Percentiles rank a stretch among this genome's conserved stretches.
Conservation (phyloP, 2,888 invertebrate genomes). For the Yponomeuta sedellus region DNA sequence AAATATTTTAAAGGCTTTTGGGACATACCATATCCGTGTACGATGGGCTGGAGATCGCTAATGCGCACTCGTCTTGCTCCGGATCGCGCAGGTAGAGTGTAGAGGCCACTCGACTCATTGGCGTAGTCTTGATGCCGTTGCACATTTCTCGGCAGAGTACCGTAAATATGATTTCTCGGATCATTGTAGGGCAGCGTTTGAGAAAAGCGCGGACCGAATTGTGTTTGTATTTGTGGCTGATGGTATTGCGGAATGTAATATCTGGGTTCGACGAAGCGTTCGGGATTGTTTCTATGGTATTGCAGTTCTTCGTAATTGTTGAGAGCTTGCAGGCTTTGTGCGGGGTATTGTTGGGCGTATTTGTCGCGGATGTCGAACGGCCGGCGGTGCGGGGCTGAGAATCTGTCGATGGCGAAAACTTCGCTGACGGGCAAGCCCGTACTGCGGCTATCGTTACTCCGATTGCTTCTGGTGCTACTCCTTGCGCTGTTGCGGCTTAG, state of each 20-base stretch:
- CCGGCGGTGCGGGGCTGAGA: conserved; percentile 54
- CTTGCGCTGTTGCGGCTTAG: conserved; percentile 55
- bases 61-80: conserved; percentile 61
- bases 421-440: conserved; percentile 58
- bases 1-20: not conserved
- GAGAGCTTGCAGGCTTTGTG: conserved; percentile 59
- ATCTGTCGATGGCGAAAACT: conserved; percentile 66
- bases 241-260: conserved; percentile 34
- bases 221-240: conserved; percentile 25
- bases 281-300: conserved; percentile 28
- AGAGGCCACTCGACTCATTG: conserved; percentile 39
- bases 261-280: conserved; percentile 44
- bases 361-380: conserved; percentile 60
- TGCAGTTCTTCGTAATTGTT: conserved; percentile 46
- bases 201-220: conserved; percentile 33
- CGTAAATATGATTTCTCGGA: conserved; percentile 10
- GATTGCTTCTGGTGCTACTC: conserved; percentile 61
- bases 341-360: conserved; percentile 56
- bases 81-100: conserved; percentile 53
- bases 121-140: conserved; percentile 29
- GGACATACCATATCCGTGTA: conserved; percentile 66
- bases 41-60: conserved; percentile 55
- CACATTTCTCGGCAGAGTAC: conserved; percentile 15
- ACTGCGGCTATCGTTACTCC: conserved; percentile 51
- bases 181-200: conserved; percentile 37